Base-by-base conservation (phyloP, 2,797 vertebrate species). In the Epinephelus awoara region DNA sequence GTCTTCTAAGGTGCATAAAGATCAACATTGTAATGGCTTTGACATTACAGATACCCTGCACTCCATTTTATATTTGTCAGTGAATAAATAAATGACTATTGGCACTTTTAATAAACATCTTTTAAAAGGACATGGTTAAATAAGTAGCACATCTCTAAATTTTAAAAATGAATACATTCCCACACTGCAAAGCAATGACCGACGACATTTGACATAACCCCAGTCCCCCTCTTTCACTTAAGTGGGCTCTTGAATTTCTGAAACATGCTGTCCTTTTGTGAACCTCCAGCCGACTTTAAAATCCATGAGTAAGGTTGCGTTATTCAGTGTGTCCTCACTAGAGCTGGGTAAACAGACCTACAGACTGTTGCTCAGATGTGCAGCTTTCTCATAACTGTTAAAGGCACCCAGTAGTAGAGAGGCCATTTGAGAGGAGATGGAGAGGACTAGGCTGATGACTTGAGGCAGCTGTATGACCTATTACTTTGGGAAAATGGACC, bases 401-500 rank as follows among this genome's bases (percentile, higher is more conserved):
- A 74, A 88, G 73, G 81, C 76, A 67, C 55, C 69, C 67, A 29
- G 72, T 84, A 67, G 75, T 44, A 74, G 67, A 77, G 81, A 88
- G 79, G 89, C 89, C 82, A 83, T 93, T 90, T 91, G 84, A 84
- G 86, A 88, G 85, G 80, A 88, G 78, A 75, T 67, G 81, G 79
- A 85, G 78, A 88, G 85, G 55, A 29, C 74, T 7, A 79, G 78
- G 75, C 62, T 64, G 84, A 90, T 93, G 91, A 91, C 92, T 92
- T 5, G 63, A 88, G 94, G 92, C 92, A 70, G 81, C 86, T 77
- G 29, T 77, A 82, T 94, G 91, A 93, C 93, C 92, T 90, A 92
- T 92, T 93, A 93, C 93, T 93, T 92, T 90, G 86, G 83, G 79
- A 92, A 88, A 94, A 94, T 93, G 88, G 91, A 92, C 89, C 87